Base-by-base conservation (phyloP, 2,113 vertebrate species). In the Daphoenositta chrysoptera region DNA sequence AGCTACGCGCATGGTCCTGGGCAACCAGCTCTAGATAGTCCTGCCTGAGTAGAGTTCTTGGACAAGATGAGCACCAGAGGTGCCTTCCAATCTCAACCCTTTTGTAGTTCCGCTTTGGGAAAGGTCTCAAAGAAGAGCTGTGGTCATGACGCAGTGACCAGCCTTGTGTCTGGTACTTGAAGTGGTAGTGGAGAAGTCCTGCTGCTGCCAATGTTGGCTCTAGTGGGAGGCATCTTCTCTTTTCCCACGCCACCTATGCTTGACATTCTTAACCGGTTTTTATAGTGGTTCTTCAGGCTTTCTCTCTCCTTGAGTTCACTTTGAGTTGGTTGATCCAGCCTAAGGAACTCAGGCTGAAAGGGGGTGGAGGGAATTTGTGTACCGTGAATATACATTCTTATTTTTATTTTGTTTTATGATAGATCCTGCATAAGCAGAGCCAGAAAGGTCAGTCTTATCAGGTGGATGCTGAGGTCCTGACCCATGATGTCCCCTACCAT, bases 401-500 rank as follows among this genome's bases (percentile, higher is more conserved):
- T 44, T 87, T 71, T 58, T 44, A 16, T 47, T 35, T 35, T 89
- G 27, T 77, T 94, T 57, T 72, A 63, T 75, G 86, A 10, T 97
- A 99, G 99, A 98, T 95, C 28, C 83, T 99, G 91, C 98, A 98
- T 98, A 99, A 99, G 95, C 99, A 99, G 71, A 99, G 98, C 78
- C 98, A 97, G 93, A 98, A 99, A n/a, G 98, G 98, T 56, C 98
- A 98, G 8, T 98, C 98, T 90, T 99, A 99, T 48, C 89, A 98
- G 37, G 97, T 99, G 79, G 99, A 99, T 72, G 85, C 98, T 1
- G 99, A 99, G 94, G 98, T 99, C 13, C 97, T 98, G 97, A 99
- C 98, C 7, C 99, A 99, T 8, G 99, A 99, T 6, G 99, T 99
- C 26, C 99, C 99, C 16, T 99, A 99, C 89, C 99, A 99, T 0